These are phyloP conservation scores for Simalia tracyae DNA, from an alignment of 2,797 vertebrate genomes.

Conservation along the genomic window DNA sequence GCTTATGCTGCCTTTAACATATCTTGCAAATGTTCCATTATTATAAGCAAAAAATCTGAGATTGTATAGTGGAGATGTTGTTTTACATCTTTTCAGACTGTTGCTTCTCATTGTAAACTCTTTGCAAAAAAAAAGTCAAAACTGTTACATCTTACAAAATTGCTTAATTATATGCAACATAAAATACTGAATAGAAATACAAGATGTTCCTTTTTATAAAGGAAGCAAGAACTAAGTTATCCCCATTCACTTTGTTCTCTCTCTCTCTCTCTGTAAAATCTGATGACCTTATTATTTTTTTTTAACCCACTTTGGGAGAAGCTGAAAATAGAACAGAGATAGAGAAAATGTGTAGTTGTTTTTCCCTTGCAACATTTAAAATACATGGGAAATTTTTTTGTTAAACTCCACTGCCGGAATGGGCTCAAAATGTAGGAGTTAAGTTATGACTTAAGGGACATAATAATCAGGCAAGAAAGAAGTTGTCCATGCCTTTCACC, in stretches of 20 bases:
- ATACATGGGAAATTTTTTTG: not conserved
- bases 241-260: not conserved
- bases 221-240: not conserved
- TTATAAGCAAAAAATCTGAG: not conserved
- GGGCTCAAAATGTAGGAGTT: not conserved
- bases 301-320: not conserved
- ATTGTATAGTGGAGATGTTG: not conserved
- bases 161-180: not conserved
- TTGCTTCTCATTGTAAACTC: not conserved
- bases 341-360: not conserved
- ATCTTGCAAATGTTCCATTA: not conserved
- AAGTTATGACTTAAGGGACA: not conserved
- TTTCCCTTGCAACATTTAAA: not conserved
- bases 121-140: slow-evolving; percentile 1
- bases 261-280: not conserved
- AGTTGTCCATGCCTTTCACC: not conserved
- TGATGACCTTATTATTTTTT: not conserved
- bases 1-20: slow-evolving; percentile 21
- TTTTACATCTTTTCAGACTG: slow-evolving; percentile 7
- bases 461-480: not conserved
- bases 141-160: not conserved
- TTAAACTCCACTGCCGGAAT: not conserved
- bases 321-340: not conserved
- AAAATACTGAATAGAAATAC: not conserved
- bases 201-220: not conserved